These are phyloP conservation scores for Cirrhinus molitorella DNA, from an alignment of 2,797 vertebrate genomes.

Conservation along the genomic window DNA sequence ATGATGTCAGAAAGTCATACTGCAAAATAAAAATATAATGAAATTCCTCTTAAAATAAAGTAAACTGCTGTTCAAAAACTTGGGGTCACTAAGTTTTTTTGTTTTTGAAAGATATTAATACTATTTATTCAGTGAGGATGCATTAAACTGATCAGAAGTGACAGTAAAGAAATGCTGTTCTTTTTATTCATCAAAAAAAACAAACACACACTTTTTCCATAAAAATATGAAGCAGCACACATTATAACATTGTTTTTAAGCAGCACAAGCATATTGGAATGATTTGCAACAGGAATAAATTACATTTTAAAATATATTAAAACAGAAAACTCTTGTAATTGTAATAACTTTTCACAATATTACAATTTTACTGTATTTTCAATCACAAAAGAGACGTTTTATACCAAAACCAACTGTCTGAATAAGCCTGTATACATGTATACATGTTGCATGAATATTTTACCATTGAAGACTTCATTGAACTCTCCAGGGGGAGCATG, in stretches of 20 bases:
- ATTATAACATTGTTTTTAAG: too few relatives aligned
- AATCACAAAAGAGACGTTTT: too few relatives aligned
- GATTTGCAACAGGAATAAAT: not conserved
- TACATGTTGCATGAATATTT: conserved; percentile 63
- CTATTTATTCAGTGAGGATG: not conserved
- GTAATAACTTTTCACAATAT: not conserved
- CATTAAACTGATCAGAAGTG: not conserved
- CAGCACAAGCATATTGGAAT: not conserved
- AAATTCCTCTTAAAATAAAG: not conserved
- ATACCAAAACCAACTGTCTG: not conserved
- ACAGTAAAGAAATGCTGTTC: not conserved
- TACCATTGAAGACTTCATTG: conserved; percentile 97
- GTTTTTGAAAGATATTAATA: not conserved
- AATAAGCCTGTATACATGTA: not conserved
- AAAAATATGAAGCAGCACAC: too few relatives aligned
- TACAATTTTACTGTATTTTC: not conserved
- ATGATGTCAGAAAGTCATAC: not conserved
- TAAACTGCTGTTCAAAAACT: not conserved
- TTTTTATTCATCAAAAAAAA: not conserved
- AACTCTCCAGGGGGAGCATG: conserved; percentile 96
- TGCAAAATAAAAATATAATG: not conserved
- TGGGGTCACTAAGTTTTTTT: not conserved
- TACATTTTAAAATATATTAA: not conserved
- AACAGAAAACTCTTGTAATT: not conserved
- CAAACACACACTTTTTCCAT: too few relatives aligned